Evolutionary conservation across 1,140 invertebrate species (phyloP), one percentile per base, ranked within the genome.

Genomic region (Heliconius eleuchia): DNA sequence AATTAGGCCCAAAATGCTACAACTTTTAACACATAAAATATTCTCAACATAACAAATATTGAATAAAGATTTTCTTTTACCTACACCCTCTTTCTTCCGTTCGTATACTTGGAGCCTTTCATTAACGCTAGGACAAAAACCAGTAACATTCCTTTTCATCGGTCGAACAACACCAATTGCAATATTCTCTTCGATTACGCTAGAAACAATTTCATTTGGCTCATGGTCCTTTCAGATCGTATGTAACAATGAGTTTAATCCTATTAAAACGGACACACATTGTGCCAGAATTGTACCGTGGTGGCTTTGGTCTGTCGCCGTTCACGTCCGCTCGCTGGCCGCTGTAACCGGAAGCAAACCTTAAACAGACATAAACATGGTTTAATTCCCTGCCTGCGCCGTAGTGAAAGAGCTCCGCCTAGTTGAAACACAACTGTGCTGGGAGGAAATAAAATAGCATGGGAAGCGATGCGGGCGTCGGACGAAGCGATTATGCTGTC

Each of bases 401-500:
- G 82, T 72, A 81, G 77, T 86, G 88, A 91, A 93, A 94, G 92
- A 91, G 91, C 89, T 88, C 89, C 88, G 85, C 88, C 90, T 94
- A 92, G 89, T 93, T 90, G 91, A 91, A 92, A 92, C 88, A 92
- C 87, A 92, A 93, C 91, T 90, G 89, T 92, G 91, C 90, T 82
- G 89, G 89, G 89, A 91, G 92, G 92, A 93, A 92, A 93, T 94
- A 94, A 94, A 94, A 94, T 94, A 94, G 92, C 88, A 89, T 90
- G 92, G 91, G 91, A 92, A 94, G 89, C 92, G 90, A 91, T 93
- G 92, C 92, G 92, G 92, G 92, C 90, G 91, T 93, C 88, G 92
- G 92, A 94, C 92, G 92, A 92, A 93, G 91, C 92, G 92, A 94
- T 94, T 94, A 94, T 94, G 91, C 92, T 93, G 92, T 94, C 92